phyloP scores from a whole-genome alignment of 1,140 invertebrate genomes.

The Geopemphigus sp. region DNA sequence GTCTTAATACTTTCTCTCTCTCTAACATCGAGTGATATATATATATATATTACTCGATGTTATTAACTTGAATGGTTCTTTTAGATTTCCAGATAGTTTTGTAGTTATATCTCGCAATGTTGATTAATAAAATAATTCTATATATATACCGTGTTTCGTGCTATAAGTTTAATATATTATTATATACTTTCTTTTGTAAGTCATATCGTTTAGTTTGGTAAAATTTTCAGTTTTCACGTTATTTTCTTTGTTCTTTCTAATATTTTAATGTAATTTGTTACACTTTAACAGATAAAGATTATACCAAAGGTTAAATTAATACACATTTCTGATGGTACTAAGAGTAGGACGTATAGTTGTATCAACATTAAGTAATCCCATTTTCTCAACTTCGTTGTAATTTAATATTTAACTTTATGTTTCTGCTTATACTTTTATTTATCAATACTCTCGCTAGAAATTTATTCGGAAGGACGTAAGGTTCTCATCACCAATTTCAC shows the following conservation, averaged over 20 bases:
- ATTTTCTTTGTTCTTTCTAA: not conserved
- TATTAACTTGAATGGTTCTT: constrained; percentile 14
- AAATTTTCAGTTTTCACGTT: not conserved
- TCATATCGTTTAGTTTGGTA: not conserved
- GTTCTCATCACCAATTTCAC: no score
- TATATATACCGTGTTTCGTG: not conserved
- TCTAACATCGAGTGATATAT: no score
- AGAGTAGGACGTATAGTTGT: no score
- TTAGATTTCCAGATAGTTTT: constrained; percentile 21
- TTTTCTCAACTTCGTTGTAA: no score
- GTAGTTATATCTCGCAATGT: not conserved
- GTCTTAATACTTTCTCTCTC: not conserved
- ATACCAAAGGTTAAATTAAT: no score
- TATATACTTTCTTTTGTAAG: not conserved
- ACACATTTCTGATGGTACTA: no score
- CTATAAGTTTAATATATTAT: not conserved
- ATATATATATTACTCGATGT: not conserved
- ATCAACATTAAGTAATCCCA: no score
- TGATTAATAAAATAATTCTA: constrained; percentile 11
- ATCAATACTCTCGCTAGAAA: no score
- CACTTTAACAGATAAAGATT: not conserved
- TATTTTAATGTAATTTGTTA: not conserved
- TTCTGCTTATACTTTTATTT: no score
- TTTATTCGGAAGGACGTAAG: no score
- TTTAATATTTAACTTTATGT: no score